Evolutionary conservation across 2,797 vertebrate genomes (phyloP).

Genomic region (Salmo trutta): DNA sequence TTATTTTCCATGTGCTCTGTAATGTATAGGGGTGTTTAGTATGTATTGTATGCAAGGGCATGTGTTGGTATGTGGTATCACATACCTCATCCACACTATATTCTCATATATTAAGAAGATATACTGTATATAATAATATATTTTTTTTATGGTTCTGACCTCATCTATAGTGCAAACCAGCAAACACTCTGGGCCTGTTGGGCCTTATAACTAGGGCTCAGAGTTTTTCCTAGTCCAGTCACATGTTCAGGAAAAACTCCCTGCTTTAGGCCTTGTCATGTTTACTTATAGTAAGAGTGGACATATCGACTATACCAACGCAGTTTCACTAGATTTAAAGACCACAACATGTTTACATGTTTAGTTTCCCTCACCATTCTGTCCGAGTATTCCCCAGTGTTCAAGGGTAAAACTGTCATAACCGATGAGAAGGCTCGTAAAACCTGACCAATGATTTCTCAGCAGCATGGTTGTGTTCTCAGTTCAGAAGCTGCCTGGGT

Average conservation of each 20-base stretch:
- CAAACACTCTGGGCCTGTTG: neutral
- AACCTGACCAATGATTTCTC: constrained; percentile 66
- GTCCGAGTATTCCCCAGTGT: constrained; percentile 54
- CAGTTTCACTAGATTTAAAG: constrained; percentile 11
- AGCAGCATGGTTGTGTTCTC: constrained; percentile 66
- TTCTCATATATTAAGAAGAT: too few relatives aligned
- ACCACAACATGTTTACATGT: neutral
- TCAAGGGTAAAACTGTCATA: constrained; percentile 69
- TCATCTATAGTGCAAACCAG: too few relatives aligned
- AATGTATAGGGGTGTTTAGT: neutral
- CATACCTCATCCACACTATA: neutral
- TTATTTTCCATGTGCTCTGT: neutral
- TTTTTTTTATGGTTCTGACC: too few relatives aligned
- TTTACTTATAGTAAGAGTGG: neutral
- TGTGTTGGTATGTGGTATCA: neutral
- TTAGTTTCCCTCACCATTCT: neutral
- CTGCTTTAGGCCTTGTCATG: neutral
- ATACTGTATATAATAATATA: too few relatives aligned
- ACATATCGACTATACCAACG: neutral
- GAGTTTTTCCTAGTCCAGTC: neutral
- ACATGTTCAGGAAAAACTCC: neutral
- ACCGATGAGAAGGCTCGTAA: constrained; percentile 66
- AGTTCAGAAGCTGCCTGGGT: constrained; percentile 63
- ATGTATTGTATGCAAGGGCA: neutral
- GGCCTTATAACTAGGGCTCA: neutral